phyloP scores from a whole-genome alignment of 2,797 vertebrate genomes.

The Martes flavigula region DNA sequence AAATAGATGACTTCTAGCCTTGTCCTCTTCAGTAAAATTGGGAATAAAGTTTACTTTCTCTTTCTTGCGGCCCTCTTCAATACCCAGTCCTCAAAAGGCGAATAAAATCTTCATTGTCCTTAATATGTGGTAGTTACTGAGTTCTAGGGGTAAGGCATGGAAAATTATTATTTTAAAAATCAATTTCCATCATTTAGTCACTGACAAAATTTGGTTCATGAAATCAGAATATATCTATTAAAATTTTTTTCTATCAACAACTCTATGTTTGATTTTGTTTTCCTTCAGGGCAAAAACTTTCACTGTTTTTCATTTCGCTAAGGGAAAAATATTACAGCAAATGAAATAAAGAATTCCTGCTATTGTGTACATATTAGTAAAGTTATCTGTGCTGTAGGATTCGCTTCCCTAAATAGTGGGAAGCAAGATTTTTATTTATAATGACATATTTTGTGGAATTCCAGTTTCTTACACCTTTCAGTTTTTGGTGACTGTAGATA shows the following conservation, averaged over 20 bases:
- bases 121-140: not conserved
- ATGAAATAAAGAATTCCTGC: not conserved
- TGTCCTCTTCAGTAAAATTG: slow-evolving; percentile 50
- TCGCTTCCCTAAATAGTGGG: slow-evolving; percentile 22
- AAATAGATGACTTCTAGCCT: not conserved
- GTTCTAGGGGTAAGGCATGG: not conserved
- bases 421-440: slow-evolving; percentile 35
- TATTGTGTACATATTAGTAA: not conserved
- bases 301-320: not conserved
- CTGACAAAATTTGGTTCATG: not conserved
- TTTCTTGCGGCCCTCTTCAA: slow-evolving; percentile 9
- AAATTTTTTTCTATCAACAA: slow-evolving; percentile 34
- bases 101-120: slow-evolving; percentile 41
- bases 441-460: slow-evolving; percentile 48
- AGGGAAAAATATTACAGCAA: slow-evolving; percentile 25
- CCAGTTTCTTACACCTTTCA: not conserved
- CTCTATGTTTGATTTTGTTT: slow-evolving; percentile 43
- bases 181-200: slow-evolving; percentile 8
- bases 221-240: not conserved
- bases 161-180: slow-evolving; percentile 47
- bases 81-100: not conserved
- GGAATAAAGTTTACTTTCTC: slow-evolving; percentile 40
- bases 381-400: not conserved
- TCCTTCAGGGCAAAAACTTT: not conserved
- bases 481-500: slow-evolving; percentile 8